Evolutionary conservation across 1,140 invertebrate genomes (phyloP).

Genomic region (Drosophila seguyi): DNA sequence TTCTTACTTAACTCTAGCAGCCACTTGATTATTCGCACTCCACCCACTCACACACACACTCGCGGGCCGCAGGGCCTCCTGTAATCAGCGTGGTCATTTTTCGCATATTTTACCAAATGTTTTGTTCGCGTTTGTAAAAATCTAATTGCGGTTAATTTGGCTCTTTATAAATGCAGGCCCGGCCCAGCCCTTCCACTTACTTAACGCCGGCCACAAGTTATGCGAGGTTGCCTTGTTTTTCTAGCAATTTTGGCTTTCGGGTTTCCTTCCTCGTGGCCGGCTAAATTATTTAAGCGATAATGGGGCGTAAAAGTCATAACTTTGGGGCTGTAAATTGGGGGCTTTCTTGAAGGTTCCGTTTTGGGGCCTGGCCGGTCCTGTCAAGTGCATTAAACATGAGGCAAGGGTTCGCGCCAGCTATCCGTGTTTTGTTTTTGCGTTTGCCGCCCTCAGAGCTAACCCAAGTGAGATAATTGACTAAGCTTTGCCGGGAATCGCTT

Average conservation of each 20-base stretch:
- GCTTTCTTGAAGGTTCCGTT: slow-evolving; percentile 36
- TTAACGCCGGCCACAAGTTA: slow-evolving; percentile 35
- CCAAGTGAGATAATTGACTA: slow-evolving; percentile 32
- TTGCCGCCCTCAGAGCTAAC: slow-evolving; percentile 1
- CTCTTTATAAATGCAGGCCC: slow-evolving; percentile 37
- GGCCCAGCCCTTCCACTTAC: slow-evolving; percentile 6
- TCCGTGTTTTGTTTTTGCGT: slow-evolving; percentile 15
- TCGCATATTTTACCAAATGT: slow-evolving; percentile 40
- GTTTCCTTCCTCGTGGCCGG: slow-evolving; percentile 30
- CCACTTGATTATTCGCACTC: slow-evolving; percentile 40
- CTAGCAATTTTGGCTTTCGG: slow-evolving; percentile 38
- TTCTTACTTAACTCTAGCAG: slow-evolving; percentile 21
- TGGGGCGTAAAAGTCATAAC: slow-evolving; percentile 75
- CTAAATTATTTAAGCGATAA: slow-evolving; percentile 80
- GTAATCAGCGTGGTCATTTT: slow-evolving; percentile 31
- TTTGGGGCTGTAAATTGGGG: slow-evolving; percentile 49
- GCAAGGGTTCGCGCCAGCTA: slow-evolving; percentile 25
- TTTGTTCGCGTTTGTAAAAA: slow-evolving; percentile 49
- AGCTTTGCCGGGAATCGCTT: slow-evolving; percentile 20
- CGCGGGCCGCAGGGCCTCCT: background rate
- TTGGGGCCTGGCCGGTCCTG: slow-evolving; percentile 30
- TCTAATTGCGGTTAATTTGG: slow-evolving; percentile 69
- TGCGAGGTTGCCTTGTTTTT: slow-evolving; percentile 34
- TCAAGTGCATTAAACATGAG: slow-evolving; percentile 57
- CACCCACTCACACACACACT: slow-evolving; percentile 45